These are phyloP conservation scores for Pachymerium ferrugineum DNA, from an alignment of 2,888 invertebrate genomes.

Conservation along the genomic window DNA sequence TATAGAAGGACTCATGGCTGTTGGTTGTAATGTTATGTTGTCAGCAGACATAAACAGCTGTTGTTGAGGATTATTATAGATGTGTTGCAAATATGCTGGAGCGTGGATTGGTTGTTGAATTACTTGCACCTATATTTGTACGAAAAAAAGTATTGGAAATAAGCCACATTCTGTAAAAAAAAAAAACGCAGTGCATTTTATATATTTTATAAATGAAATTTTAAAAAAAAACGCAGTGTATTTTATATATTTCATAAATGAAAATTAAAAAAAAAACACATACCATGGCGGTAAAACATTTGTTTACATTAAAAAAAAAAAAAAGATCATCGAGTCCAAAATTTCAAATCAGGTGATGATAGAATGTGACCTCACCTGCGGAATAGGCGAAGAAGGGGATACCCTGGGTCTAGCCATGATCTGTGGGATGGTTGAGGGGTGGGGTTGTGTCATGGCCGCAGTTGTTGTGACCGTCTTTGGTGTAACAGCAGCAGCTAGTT, in stretches of 20 bases:
- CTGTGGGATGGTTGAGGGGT: conserved; percentile 30
- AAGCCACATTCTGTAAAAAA: no score
- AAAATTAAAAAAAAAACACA: not conserved
- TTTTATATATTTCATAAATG: no score
- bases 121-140: conserved; percentile 60
- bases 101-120: conserved; percentile 69
- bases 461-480: conserved; percentile 32
- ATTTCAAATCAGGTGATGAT: not conserved
- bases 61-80: conserved; percentile 70
- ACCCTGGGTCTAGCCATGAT: conserved; percentile 33
- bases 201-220: not conserved
- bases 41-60: conserved; percentile 66
- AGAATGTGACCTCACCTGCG: conserved; percentile 31
- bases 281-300: no score
- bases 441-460: conserved; percentile 33
- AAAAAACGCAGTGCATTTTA: no score
- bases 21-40: conserved; percentile 66
- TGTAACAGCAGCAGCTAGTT: not conserved
- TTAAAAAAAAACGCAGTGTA: not conserved
- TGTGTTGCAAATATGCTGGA: conserved; percentile 67
- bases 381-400: conserved; percentile 35
- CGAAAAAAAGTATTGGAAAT: no score
- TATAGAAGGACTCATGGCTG: conserved; percentile 68
- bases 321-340: no score
- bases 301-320: not conserved